A percentile compares a stretch with the other conserved stretches of the same genome.
Evolutionary conservation across 1,140 invertebrate species (phyloP).

Genomic region (Aleiodes sp.): DNA sequence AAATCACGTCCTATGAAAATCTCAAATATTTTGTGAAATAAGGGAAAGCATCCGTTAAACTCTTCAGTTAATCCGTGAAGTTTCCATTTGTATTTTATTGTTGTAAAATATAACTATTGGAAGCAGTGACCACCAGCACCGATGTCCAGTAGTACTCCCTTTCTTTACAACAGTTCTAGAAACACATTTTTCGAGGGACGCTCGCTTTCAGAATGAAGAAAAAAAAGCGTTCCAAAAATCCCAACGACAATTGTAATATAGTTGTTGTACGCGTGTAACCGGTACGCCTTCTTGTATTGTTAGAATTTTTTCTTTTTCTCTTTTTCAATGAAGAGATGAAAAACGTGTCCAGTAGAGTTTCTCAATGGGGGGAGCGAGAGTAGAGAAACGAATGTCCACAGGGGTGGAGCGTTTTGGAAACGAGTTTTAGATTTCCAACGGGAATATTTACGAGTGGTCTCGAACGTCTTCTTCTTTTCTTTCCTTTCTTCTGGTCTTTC

Average conservation of each 20-base stretch:
- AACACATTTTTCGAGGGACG: background rate
- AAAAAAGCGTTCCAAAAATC: constrained; percentile 27
- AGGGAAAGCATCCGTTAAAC: too few species aligned
- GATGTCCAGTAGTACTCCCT: constrained; percentile 4
- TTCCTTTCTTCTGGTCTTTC: constrained; percentile 24
- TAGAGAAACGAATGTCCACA: constrained; percentile 30
- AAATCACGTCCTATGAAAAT: background rate
- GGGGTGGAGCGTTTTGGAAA: constrained; percentile 34
- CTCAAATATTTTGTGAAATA: too few species aligned
- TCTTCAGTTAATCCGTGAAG: background rate
- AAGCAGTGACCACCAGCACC: background rate
- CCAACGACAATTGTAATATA: constrained; percentile 49
- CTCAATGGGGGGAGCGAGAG: background rate
- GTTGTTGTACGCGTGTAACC: constrained; percentile 56
- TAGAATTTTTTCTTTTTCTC: constrained; percentile 25
- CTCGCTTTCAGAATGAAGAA: constrained; percentile 45
- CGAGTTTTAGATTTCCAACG: constrained; percentile 38
- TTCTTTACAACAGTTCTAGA: background rate
- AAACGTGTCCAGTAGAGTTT: background rate
- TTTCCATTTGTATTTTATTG: background rate
- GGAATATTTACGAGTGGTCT: constrained; percentile 43
- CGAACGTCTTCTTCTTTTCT: constrained; percentile 1
- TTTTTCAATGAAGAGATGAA: constrained; percentile 1
- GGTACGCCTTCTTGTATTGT: constrained; percentile 40
- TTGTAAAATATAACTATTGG: background rate